Percentiles rank a stretch among this genome's conserved stretches.
Conservation (phyloP, 2,888 invertebrate genomes). For the Zygogramma bicolorata region DNA sequence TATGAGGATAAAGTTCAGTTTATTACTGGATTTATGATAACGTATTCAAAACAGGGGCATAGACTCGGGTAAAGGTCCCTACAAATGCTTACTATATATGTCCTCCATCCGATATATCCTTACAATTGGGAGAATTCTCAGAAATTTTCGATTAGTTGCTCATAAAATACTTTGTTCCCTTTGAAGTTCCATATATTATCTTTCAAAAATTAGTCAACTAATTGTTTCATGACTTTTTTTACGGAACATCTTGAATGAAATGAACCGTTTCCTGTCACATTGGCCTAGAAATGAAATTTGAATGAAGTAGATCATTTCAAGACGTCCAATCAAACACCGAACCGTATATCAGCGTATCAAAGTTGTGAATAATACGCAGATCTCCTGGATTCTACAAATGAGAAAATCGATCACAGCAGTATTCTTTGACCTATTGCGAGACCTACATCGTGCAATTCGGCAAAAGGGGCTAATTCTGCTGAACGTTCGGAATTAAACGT, state of each 20-base stretch:
- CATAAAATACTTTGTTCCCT: too few species aligned
- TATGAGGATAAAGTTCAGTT: too few species aligned
- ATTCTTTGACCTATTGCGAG: conserved; percentile 1
- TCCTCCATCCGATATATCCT: too few species aligned
- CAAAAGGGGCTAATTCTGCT: background rate
- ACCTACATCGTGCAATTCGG: background rate
- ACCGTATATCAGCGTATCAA: conserved; percentile 21
- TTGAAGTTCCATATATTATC: too few species aligned
- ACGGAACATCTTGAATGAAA: background rate
- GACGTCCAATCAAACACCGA: conserved; percentile 5
- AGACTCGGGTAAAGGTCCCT: too few species aligned
- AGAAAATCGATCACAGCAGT: conserved; percentile 27
- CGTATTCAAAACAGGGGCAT: too few species aligned
- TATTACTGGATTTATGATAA: too few species aligned
- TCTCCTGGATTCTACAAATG: conserved; percentile 22
- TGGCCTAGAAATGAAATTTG: background rate
- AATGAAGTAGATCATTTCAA: background rate
- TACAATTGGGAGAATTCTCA: too few species aligned
- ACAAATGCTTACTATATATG: too few species aligned
- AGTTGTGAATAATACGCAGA: conserved; percentile 24
- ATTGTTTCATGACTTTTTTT: too few species aligned
- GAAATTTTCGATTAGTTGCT: too few species aligned
- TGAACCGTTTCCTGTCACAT: background rate
- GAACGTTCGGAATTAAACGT: background rate
- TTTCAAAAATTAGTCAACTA: too few species aligned